A percentile compares a stretch with the other conserved stretches of the same genome.
phyloP scores from a whole-genome alignment of 2,797 vertebrate genomes.

The Xerus rutilus region DNA sequence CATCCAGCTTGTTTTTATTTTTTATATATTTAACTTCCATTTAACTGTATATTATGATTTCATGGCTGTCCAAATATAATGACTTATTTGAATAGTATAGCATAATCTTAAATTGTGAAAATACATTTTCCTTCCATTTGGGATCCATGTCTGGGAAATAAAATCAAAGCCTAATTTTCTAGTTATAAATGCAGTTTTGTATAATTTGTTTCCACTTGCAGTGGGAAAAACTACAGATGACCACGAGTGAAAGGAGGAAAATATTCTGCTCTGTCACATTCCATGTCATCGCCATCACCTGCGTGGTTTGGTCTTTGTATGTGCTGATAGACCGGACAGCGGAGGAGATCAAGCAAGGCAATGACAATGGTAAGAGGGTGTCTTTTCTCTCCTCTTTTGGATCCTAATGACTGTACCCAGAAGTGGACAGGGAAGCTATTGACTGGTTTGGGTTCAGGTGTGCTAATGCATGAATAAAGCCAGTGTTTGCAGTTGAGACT shows the following conservation, averaged over 20 bases:
- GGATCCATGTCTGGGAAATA: too few relatives aligned
- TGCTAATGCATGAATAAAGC: neutral
- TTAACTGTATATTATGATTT: neutral
- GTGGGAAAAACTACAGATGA: constrained; percentile 99
- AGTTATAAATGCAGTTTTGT: neutral
- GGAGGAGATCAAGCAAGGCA: constrained; percentile 96
- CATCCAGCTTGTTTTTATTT: neutral
- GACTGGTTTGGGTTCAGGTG: rapidly evolving
- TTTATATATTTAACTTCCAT: neutral
- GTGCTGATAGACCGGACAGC: constrained; percentile 94
- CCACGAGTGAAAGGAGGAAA: constrained; percentile 95
- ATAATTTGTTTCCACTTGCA: constrained; percentile 83
- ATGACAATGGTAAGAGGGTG: constrained; percentile 89
- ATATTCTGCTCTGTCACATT: constrained; percentile 97
- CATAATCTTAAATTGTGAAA: neutral
- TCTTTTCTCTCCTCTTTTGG: neutral
- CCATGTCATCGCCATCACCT: constrained; percentile 95
- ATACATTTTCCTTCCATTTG: neutral
- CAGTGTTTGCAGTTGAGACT: rapidly evolving
- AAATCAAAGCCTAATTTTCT: neutral
- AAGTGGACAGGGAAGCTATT: rapidly evolving
- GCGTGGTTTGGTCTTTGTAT: constrained; percentile 97
- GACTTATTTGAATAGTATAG: neutral
- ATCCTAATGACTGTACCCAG: rapidly evolving
- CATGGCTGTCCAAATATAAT: neutral